Percentiles rank a stretch among this genome's conserved stretches.
These are phyloP conservation scores for Mythimna vitellina DNA, from an alignment of 2,888 invertebrate genomes.

Conservation along the genomic window DNA sequence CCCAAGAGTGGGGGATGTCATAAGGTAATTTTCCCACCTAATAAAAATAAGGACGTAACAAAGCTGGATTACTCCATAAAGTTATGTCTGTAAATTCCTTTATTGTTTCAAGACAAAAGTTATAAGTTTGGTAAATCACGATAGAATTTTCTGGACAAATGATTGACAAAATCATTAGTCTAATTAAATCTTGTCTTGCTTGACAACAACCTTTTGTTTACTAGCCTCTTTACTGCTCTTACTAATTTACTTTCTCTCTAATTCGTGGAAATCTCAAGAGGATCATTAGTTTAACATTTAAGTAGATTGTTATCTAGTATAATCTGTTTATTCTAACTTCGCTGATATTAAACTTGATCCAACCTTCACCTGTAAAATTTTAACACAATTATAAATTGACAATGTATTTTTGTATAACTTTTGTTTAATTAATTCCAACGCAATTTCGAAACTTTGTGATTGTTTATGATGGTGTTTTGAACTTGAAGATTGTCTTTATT, in stretches of 20 bases:
- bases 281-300: conserved; percentile 33
- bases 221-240: conserved; percentile 2
- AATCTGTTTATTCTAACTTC: conserved; percentile 46
- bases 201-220: conserved; percentile 15
- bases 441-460: conserved; percentile 59
- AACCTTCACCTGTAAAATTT: conserved; percentile 36
- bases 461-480: conserved; percentile 53
- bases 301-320: conserved; percentile 37
- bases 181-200: neutral
- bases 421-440: conserved; percentile 62
- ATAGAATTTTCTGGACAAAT: neutral
- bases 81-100: neutral
- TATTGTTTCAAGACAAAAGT: neutral
- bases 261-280: conserved; percentile 22
- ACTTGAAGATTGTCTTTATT: conserved; percentile 46
- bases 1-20: too few species aligned
- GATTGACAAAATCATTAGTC: neutral
- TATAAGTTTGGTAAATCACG: too few species aligned
- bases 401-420: conserved; percentile 57
- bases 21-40: too few species aligned
- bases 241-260: conserved; percentile 15
- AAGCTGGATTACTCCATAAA: neutral
- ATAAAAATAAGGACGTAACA: too few species aligned
- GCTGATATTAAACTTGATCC: conserved; percentile 31
- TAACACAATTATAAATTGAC: conserved; percentile 63